These are phyloP conservation scores for Columba janthina DNA, from an alignment of 2,113 vertebrate genomes.

Conservation along the genomic window DNA sequence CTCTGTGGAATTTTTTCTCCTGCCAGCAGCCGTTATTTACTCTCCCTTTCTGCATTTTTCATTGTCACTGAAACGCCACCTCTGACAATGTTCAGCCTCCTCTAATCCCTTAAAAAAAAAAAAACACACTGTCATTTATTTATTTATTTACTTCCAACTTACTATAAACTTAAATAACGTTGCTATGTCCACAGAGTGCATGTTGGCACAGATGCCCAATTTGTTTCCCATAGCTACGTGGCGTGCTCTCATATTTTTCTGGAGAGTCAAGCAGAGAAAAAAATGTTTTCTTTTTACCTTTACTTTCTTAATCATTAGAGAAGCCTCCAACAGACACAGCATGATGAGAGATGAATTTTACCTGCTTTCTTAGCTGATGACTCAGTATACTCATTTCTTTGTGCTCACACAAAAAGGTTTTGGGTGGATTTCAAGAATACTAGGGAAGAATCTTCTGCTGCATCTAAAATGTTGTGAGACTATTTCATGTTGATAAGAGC, in stretches of 20 bases:
- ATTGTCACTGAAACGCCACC: conserved; percentile 39
- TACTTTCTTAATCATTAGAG: conserved; percentile 61
- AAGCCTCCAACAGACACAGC: conserved; percentile 58
- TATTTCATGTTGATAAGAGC: conserved; percentile 19
- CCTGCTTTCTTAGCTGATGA: conserved; percentile 48
- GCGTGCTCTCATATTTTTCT: not conserved
- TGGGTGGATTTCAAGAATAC: conserved; percentile 61
- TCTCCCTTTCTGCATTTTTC: conserved; percentile 61
- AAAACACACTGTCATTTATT: not conserved
- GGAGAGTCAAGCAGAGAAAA: conserved; percentile 51
- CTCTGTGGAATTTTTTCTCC: conserved; percentile 21
- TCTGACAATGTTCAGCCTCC: conserved; percentile 30
- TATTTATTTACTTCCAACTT: conserved; percentile 41
- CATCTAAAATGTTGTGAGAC: conserved; percentile 39
- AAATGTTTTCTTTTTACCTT: conserved; percentile 44
- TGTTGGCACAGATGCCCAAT: not conserved
- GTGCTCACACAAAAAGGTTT: not conserved
- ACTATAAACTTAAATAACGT: not conserved
- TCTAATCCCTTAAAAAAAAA: conserved; percentile 30
- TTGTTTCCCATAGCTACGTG: not conserved
- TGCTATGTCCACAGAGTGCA: not conserved
- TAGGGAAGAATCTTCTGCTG: conserved; percentile 58
- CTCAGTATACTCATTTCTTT: conserved; percentile 43
- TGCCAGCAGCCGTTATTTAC: conserved; percentile 56
- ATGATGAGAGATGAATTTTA: conserved; percentile 37